A percentile compares a stretch with the other conserved stretches of the same genome.
phyloP scores from a whole-genome alignment of 30 jellyfish, hydroid and myxozoan species.

The Phacellophora camtschatica region DNA sequence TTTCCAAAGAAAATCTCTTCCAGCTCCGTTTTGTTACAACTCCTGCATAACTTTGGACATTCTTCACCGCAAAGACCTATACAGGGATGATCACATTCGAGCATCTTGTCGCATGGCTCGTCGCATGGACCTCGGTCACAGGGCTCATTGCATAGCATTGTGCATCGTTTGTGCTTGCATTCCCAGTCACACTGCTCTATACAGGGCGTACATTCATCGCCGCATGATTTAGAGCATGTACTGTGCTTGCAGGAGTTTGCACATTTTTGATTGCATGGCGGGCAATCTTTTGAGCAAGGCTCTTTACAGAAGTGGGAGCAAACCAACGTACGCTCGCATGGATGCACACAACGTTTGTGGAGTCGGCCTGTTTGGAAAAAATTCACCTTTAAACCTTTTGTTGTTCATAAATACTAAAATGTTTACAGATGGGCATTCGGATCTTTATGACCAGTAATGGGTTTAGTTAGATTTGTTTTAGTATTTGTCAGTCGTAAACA shows the following conservation, averaged over 20 bases:
- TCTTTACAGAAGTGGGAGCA: slow-evolving; percentile 52
- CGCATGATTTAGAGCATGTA: slow-evolving; percentile 25
- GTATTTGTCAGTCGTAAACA: too few species aligned
- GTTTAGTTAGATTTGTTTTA: too few species aligned
- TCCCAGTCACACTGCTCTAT: slow-evolving; percentile 35
- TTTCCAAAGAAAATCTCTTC: slow-evolving; percentile 77
- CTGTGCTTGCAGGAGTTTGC: slow-evolving; percentile 33
- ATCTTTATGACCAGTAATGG: too few species aligned
- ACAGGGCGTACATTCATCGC: slow-evolving; percentile 56
- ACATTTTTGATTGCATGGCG: slow-evolving; percentile 60
- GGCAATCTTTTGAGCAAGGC: slow-evolving; percentile 50
- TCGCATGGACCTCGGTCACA: slow-evolving; percentile 65
- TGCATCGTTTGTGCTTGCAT: slow-evolving; percentile 51
- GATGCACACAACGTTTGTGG: slow-evolving; percentile 39
- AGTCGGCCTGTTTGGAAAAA: too few species aligned
- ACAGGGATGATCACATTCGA: slow-evolving; percentile 50
- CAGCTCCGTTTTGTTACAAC: slow-evolving; percentile 52
- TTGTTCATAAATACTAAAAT: too few species aligned
- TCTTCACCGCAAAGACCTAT: slow-evolving; percentile 67
- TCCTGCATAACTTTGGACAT: slow-evolving; percentile 53
- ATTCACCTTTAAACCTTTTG: too few species aligned
- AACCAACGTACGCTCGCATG: slow-evolving; percentile 15
- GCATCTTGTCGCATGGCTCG: slow-evolving; percentile 18
- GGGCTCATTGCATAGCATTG: slow-evolving; percentile 40
- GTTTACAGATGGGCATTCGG: too few species aligned